Evolutionary conservation across 2,888 invertebrate species (phyloP).

Genomic region (Invenusta paracnida): DNA sequence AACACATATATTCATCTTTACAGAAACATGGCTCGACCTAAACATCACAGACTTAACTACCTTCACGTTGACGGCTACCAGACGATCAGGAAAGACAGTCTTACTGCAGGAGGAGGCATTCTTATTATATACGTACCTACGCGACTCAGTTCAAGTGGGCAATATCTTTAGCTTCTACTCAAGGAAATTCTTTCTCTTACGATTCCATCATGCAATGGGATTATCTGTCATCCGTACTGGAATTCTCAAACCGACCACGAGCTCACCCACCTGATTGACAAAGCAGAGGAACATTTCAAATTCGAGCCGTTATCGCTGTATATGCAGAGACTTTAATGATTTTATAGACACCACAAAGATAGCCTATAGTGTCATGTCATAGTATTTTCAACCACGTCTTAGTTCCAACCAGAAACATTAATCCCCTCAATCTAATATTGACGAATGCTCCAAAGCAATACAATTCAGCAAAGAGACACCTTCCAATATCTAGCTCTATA

Average conservation of each 20-base stretch:
- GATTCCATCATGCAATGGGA: neutral
- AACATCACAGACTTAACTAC: neutral
- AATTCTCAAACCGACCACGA: neutral
- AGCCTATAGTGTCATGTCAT: neutral
- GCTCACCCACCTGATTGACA: neutral
- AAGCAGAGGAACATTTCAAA: neutral
- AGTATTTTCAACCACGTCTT: neutral
- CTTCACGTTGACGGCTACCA: neutral
- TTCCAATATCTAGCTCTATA: neutral
- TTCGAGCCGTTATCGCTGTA: neutral
- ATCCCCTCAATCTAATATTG: neutral
- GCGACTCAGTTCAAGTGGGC: neutral
- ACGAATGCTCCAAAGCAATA: neutral
- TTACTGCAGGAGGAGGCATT: neutral
- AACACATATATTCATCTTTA: neutral
- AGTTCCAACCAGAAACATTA: neutral
- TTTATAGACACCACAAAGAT: neutral
- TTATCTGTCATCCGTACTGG: neutral
- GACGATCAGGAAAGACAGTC: neutral
- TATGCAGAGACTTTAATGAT: neutral
- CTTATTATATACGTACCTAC: neutral
- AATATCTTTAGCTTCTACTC: neutral
- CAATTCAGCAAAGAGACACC: neutral
- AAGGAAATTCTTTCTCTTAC: neutral
- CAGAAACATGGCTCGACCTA: neutral